Evolutionary conservation across 2,888 invertebrate genomes (phyloP), one percentile per base, ranked within the genome.

Genomic region (Cryptocephalus primarius): DNA sequence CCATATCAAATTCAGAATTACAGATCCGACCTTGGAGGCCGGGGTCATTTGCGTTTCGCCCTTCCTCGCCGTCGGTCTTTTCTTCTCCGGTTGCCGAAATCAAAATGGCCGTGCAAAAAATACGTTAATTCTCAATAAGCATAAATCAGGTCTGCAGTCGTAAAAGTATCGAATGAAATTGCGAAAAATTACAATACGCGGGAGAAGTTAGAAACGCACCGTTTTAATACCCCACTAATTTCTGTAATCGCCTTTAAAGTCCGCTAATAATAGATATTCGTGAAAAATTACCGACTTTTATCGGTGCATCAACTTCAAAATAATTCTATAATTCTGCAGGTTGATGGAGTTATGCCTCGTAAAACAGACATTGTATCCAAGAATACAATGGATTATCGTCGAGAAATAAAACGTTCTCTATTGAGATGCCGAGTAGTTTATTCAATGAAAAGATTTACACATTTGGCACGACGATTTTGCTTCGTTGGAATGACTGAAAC

Each of bases 261-360:
- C 11, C 12, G 31, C 40, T 31, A 40, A 40, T 40, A 40, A 40
- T 40, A n/a, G 22, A 22, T 22, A 22, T 22, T 22, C 22, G 6
- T 61, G 61, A 63, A 62, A 61, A 61, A 58, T 60, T 61, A 54
- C 52, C 53, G 60, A 62, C 60, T 58, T 64, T 64, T 63, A 67
- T 57, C 60, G 60, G 61, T 61, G 55, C 57, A 61, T 63, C 64
- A 63, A 61, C 62, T 52, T 49, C 58, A 52, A 59, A 63, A 64
- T 62, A 64, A 63, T 60, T 56, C 57, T 62, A 63, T 63, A 22
- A 64, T 63, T 61, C 60, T 56, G 56, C 58, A 55, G 59, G 56
- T 57, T 62, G 67, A 65, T 67, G 64, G 66, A 65, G 65, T 65
- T 65, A 65, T 65, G 65, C 61, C 57, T 60, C 65, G 60, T 67